Base-by-base conservation (phyloP, 2,888 invertebrate genomes). In the Helobdella robusta region DNA sequence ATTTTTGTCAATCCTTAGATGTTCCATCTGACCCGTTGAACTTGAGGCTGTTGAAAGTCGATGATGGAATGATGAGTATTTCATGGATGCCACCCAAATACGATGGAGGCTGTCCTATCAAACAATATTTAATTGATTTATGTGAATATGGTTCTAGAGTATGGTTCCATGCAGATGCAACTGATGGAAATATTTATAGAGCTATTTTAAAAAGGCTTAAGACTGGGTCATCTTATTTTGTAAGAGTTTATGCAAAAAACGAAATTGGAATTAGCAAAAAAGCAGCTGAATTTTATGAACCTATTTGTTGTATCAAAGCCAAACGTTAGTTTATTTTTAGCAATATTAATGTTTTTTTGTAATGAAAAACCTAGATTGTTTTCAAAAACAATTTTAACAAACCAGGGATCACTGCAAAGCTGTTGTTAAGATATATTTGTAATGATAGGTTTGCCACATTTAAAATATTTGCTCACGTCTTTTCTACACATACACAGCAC, bases 221-320 rank as follows among this genome's bases (percentile, higher is more conserved):
- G 18, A 64, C 68, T 2, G 70, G 69, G 8, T 64, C 40, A n/a
- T 66, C 67, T 8, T 91, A 91, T 77, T 87, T 88, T 77, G 89
- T 91, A 79, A 84, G 91, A 66, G 85, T 92, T 6, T 89, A 89
- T 0, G 89, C 91, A 0, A 83, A 88, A 64, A 91, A 91, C 81
- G 84, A 89, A 71, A 89, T 89, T 76, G 91, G 91, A 2, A 68
- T 74, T 34, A 74, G 78, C 59, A 75, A 76, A 46, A 73, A 73
- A 69, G 68, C 73, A 11, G 70, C 71, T 2, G 70, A 72, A 44
- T 54, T 68, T n/a, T 65, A 66, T 2, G 56, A 66, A 25, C 66
- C 69, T 35, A 66, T 71, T 28, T 54, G 40, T 44, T 69, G 69
- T 11, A 71, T 67, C 54, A 73, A 72, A 71, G 74, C 76, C 36